Evolutionary conservation across 2,113 vertebrate genomes (phyloP).

Genomic region (Ageneiosus marmoratus): DNA sequence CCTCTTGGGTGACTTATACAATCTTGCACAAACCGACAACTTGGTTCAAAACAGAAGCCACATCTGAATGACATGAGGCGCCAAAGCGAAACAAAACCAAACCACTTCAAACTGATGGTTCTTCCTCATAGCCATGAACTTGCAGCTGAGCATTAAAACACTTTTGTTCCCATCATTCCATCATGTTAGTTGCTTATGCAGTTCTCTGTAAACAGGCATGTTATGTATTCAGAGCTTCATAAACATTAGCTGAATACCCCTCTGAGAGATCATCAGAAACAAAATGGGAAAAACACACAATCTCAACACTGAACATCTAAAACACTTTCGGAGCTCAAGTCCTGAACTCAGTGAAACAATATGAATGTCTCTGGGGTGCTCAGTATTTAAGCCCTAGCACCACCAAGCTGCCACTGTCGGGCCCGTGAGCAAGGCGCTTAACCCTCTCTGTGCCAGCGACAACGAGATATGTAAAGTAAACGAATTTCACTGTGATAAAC

Average conservation of each 20-base stretch:
- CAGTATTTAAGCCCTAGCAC: too few relatives aligned
- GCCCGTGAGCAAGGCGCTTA: too few relatives aligned
- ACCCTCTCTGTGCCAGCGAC: too few relatives aligned
- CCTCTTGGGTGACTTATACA: background rate
- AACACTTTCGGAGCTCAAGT: constrained; percentile 78
- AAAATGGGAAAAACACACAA: background rate
- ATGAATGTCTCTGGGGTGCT: too few relatives aligned
- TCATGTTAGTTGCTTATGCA: background rate
- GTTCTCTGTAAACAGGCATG: background rate
- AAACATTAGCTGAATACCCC: background rate
- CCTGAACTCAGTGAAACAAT: constrained; percentile 98
- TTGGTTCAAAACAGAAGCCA: background rate
- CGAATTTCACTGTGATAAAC: too few relatives aligned
- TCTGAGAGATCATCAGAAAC: background rate
- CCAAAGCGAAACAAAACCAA: background rate
- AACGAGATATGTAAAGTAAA: too few relatives aligned
- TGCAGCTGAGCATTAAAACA: background rate
- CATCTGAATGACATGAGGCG: background rate
- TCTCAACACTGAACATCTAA: too few relatives aligned
- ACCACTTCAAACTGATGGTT: background rate
- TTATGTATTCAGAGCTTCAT: background rate
- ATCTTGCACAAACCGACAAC: background rate
- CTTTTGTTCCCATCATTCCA: background rate
- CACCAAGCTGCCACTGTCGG: too few relatives aligned
- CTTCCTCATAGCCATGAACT: background rate